These are phyloP conservation scores for Harpalus rufipes DNA, from an alignment of 2,888 invertebrate species.

Conservation along the genomic window DNA sequence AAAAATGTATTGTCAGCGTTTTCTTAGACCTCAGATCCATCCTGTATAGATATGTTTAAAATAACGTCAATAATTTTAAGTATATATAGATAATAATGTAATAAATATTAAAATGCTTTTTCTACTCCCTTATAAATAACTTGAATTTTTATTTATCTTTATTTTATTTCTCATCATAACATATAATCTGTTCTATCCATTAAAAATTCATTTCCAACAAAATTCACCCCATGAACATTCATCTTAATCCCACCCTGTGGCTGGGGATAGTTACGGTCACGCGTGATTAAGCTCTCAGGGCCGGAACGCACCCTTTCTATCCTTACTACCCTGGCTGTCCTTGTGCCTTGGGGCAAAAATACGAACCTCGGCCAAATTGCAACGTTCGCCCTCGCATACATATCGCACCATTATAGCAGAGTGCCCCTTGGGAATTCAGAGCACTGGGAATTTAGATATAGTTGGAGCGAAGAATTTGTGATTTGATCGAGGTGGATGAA, in stretches of 20 bases:
- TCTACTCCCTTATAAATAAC: too few species aligned
- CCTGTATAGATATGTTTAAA: too few species aligned
- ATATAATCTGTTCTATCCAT: too few species aligned
- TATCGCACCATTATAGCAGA: conserved; percentile 54
- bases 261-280: conserved; percentile 51
- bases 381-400: conserved; percentile 63
- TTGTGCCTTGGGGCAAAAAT: conserved; percentile 53
- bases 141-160: too few species aligned
- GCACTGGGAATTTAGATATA: conserved; percentile 20
- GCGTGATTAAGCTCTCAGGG: conserved; percentile 63
- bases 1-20: too few species aligned
- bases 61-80: too few species aligned
- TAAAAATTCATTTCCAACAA: conserved; percentile 26
- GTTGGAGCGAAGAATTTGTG: conserved; percentile 2
- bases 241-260: conserved; percentile 12
- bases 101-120: too few species aligned
- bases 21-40: too few species aligned
- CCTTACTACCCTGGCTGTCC: conserved; percentile 28
- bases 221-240: not conserved
- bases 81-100: too few species aligned
- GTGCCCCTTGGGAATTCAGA: not conserved
- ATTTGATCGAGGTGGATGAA: conserved; percentile 1
- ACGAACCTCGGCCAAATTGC: conserved; percentile 63
- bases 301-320: conserved; percentile 34
- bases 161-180: too few species aligned